phyloP scores from a whole-genome alignment of 2,888 invertebrate genomes.

The Fragum fragum region DNA sequence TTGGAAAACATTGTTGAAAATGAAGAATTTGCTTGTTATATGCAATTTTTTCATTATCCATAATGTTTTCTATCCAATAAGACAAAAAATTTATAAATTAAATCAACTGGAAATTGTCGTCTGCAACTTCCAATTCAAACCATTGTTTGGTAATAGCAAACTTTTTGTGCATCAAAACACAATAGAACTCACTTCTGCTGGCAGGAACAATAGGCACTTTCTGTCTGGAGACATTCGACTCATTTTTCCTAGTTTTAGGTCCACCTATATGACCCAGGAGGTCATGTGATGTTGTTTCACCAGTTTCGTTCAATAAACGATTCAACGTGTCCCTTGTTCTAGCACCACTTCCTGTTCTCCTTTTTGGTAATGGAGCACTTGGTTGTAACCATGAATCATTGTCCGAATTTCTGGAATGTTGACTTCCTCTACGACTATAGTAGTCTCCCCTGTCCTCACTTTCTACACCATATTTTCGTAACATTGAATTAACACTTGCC shows the following conservation, averaged over 20 bases:
- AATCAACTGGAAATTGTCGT: too few relatives aligned
- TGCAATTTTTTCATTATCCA: too few relatives aligned
- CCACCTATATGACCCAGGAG: slow-evolving; percentile 57
- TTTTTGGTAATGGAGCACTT: background rate
- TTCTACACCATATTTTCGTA: slow-evolving; percentile 58
- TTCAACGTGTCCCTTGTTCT: slow-evolving; percentile 62
- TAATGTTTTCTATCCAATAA: too few relatives aligned
- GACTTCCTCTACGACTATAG: slow-evolving; percentile 30
- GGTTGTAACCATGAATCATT: slow-evolving; percentile 44
- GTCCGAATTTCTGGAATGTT: background rate
- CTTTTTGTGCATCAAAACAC: background rate
- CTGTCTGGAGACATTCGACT: slow-evolving; percentile 7
- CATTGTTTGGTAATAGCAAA: too few relatives aligned
- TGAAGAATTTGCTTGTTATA: too few relatives aligned
- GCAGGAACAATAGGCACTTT: slow-evolving; percentile 10
- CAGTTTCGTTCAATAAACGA: slow-evolving; percentile 53
- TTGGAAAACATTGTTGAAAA: too few relatives aligned
- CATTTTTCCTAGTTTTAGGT: slow-evolving; percentile 26
- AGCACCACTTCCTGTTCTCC: slow-evolving; percentile 36
- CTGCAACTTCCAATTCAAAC: too few relatives aligned
- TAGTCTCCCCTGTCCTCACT: slow-evolving; percentile 51
- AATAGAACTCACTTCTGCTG: slow-evolving; percentile 4
- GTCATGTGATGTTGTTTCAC: slow-evolving; percentile 49
- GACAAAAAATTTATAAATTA: too few relatives aligned
- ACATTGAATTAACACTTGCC: slow-evolving; percentile 35